phyloP scores from a whole-genome alignment of 1,140 invertebrate genomes.

The Chlorops oryzae region DNA sequence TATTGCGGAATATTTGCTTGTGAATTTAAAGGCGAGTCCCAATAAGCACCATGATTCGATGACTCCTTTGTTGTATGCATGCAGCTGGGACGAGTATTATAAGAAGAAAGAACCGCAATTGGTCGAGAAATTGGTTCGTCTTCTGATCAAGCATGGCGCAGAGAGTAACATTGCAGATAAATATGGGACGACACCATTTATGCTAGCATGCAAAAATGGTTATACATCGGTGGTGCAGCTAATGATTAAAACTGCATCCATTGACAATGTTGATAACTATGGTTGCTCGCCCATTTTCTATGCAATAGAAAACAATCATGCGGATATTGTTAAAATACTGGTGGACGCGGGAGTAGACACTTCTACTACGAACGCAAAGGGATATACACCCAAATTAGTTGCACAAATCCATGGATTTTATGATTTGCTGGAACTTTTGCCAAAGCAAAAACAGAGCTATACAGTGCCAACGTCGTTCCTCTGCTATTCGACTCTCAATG shows the following conservation, averaged over 20 bases:
- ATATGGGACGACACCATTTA: slow-evolving; percentile 49
- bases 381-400: slow-evolving; percentile 46
- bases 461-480: slow-evolving; percentile 26
- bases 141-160: slow-evolving; percentile 28
- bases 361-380: slow-evolving; percentile 43
- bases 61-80: slow-evolving; percentile 32
- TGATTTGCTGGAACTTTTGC: slow-evolving; percentile 47
- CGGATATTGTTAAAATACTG: slow-evolving; percentile 46
- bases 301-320: slow-evolving; percentile 48
- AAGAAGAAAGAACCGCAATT: slow-evolving; percentile 15
- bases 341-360: slow-evolving; percentile 42
- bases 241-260: slow-evolving; percentile 42
- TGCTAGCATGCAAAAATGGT: slow-evolving; percentile 49
- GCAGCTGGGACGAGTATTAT: slow-evolving; percentile 16
- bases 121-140: slow-evolving; percentile 27
- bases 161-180: slow-evolving; percentile 46
- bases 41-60: slow-evolving; percentile 33
- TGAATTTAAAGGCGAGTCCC: slow-evolving; percentile 23
- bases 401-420: slow-evolving; percentile 46
- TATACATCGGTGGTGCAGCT: slow-evolving; percentile 42
- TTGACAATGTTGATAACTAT: slow-evolving; percentile 48
- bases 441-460: slow-evolving; percentile 25
- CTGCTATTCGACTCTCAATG: slow-evolving; percentile 28
- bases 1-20: slow-evolving; percentile 26
- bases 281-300: slow-evolving; percentile 50